Conservation (phyloP, 2,797 vertebrate species). For the Neopelma chrysocephalum region DNA sequence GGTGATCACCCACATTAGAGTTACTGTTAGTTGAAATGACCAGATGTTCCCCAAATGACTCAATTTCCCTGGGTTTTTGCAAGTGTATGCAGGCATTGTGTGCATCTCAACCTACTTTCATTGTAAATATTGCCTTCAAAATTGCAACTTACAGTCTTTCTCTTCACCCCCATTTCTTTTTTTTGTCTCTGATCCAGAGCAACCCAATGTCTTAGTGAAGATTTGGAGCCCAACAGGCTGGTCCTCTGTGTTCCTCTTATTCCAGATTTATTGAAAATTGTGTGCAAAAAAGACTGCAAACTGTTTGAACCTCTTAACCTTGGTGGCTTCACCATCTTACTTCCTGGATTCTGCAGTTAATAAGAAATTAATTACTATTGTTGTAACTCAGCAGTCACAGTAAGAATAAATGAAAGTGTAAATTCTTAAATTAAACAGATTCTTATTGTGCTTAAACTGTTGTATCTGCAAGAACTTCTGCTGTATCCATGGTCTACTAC, state of each 20-base stretch:
- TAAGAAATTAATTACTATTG: not conserved
- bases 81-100: fast-evolving
- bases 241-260: not conserved
- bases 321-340: not conserved
- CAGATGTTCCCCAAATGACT: not conserved
- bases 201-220: not conserved
- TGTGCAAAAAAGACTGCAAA: not conserved
- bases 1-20: not conserved
- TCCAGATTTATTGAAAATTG: not conserved
- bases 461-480: not conserved
- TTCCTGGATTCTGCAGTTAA: not conserved
- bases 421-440: not conserved
- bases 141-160: not conserved
- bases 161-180: not conserved
- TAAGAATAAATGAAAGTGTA: not conserved
- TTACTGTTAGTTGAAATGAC: not conserved
- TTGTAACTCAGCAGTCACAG: not conserved
- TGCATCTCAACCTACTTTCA: not conserved
- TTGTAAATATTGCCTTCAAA: not conserved
- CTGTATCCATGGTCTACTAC: not conserved
- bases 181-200: not conserved
- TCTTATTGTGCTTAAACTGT: not conserved
- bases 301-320: not conserved
- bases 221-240: not conserved
- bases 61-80: not conserved